Percentiles rank a stretch among this genome's conserved stretches.
Evolutionary conservation across 2,888 invertebrate genomes (phyloP).

Genomic region (Salticus scenicus): DNA sequence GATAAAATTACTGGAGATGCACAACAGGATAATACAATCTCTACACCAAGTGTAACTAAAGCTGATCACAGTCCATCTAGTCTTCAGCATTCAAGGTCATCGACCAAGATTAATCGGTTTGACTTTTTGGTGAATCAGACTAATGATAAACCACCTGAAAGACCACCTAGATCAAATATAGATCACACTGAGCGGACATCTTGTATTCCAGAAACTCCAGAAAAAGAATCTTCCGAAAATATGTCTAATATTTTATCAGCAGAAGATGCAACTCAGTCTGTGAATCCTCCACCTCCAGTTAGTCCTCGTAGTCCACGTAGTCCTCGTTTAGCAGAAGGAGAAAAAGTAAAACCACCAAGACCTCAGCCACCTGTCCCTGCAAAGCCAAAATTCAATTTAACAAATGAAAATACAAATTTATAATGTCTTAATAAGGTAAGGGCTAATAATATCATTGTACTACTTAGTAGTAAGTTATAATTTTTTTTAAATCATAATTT

Average conservation of each 20-base stretch:
- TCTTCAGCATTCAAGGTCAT: conserved; percentile 34
- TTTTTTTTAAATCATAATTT: too few relatives aligned
- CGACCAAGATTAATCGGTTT: conserved; percentile 46
- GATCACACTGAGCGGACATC: not conserved
- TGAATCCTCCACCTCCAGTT: too few relatives aligned
- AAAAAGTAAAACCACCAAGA: conserved; percentile 50
- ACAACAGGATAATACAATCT: conserved; percentile 1
- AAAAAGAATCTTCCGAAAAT: not conserved
- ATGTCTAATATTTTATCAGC: not conserved
- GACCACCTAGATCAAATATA: conserved; percentile 43
- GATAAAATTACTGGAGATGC: not conserved
- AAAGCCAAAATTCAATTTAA: conserved; percentile 49
- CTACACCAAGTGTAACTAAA: not conserved
- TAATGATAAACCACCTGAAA: conserved; percentile 49
- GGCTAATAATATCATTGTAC: too few relatives aligned
- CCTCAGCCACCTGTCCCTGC: conserved; percentile 58
- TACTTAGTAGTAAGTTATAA: too few relatives aligned
- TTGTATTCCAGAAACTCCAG: not conserved
- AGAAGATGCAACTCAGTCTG: not conserved
- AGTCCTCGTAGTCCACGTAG: conserved; percentile 9
- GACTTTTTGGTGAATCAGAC: conserved; percentile 56
- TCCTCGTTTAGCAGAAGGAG: conserved; percentile 25
- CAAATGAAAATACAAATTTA: conserved; percentile 58
- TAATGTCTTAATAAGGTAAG: too few relatives aligned
- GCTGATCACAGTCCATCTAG: not conserved